phyloP scores from a whole-genome alignment of 1,140 invertebrate species.

The Manduca sexta region DNA sequence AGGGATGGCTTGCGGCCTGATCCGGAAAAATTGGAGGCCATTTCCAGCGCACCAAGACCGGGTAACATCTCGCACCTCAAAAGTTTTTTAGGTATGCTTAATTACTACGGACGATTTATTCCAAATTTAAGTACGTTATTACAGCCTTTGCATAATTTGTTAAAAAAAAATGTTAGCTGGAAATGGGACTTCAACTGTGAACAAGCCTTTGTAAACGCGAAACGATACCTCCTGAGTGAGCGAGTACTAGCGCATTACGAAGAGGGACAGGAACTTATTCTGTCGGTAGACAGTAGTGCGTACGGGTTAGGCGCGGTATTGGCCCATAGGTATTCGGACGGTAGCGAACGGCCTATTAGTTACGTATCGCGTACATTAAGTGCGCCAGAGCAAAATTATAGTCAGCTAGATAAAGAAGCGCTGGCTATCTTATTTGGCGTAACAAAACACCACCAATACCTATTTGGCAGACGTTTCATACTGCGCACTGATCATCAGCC shows the following conservation, averaged over 20 bases:
- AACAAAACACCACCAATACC: background rate
- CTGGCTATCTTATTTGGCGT: background rate
- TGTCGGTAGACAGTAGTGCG: background rate
- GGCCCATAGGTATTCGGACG: background rate
- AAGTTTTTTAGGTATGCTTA: conserved; percentile 1
- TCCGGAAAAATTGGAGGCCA: conserved; percentile 8
- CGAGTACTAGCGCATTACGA: background rate
- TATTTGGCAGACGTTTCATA: background rate
- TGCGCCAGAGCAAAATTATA: background rate
- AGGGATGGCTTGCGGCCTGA: conserved; percentile 15
- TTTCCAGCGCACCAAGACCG: background rate
- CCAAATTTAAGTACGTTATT: background rate
- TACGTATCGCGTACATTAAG: background rate
- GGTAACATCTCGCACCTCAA: background rate
- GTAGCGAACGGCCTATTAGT: background rate
- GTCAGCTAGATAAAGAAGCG: background rate
- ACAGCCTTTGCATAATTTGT: background rate
- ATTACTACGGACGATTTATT: conserved; percentile 2
- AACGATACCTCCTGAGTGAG: background rate
- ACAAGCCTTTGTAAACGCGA: background rate
- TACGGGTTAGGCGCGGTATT: background rate
- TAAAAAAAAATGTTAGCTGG: background rate
- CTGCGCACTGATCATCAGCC: background rate
- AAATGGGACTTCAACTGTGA: background rate
- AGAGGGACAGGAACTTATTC: background rate